Evolutionary conservation across 2,113 vertebrate genomes (phyloP), one percentile per base, ranked within the genome.

Genomic region (Hippocampus comes): DNA sequence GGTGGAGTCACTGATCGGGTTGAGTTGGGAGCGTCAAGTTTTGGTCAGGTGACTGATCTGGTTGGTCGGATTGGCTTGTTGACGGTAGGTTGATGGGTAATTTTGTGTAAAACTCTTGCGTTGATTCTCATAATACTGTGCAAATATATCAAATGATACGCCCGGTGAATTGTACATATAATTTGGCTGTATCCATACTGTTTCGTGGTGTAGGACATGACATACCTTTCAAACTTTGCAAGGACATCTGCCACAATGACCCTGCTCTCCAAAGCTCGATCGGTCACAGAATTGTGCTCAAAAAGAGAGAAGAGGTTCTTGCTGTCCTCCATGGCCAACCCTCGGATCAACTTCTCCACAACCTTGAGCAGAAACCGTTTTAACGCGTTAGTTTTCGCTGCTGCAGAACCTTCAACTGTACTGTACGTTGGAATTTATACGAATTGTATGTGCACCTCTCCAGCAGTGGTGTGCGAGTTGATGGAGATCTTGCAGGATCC

Each of bases 261-360:
- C 51, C 97, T 94, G 92, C 96, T 98, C 87, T 99, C 97, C 70
- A 99, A 92, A 46, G 97, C 97, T 80, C 96, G 93, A 76, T 97
- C 95, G 10, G 92, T 93, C 20, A 87, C 88, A 11, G 94, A 88
- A 0, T 96, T 97, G 91, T 97, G 95, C 75, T 99, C 97, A 72
- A 99, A 99, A 86, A 99, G 87, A 70, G 97, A 95, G 73, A 99
- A 99, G 93, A 98, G 95, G 88, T 99, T 99, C 88, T 97, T 95
- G 89, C 97, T 98, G 48, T 99, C 94, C 87, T 98, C 97, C 97
- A 99, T 99, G 63, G 96, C 96, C 67, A 99, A 90, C 63, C 97
- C 97, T 51, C 97, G 88, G 87, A 99, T 97, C 85, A 99, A 86
- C 88, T 99, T 99, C 91, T 99, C 97, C 82, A 99, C 97, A 81